These are phyloP conservation scores for Melanophora roralis DNA, from an alignment of 2,888 invertebrate species.

Conservation along the genomic window DNA sequence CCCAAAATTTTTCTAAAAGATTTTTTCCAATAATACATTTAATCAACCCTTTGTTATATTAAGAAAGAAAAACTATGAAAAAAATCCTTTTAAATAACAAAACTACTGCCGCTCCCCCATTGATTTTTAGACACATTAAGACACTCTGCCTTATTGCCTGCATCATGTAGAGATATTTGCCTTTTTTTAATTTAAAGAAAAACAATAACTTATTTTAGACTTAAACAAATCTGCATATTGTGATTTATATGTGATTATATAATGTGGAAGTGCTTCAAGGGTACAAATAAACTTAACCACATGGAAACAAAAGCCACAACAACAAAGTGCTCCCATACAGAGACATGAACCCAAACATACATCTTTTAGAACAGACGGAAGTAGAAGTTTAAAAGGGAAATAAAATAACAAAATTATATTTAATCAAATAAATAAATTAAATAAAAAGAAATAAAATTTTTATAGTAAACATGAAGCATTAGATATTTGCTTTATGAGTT, in stretches of 20 bases:
- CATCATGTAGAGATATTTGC: background rate
- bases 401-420: conserved; percentile 18
- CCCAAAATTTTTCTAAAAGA: too few species aligned
- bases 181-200: background rate
- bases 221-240: conserved; percentile 47
- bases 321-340: background rate
- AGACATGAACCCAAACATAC: background rate
- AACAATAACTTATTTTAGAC: conserved; percentile 42
- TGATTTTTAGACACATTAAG: too few species aligned
- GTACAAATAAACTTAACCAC: conserved; percentile 27
- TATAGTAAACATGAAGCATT: background rate
- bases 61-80: too few species aligned
- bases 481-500: background rate
- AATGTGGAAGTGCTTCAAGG: conserved; percentile 29
- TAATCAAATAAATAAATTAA: conserved; percentile 41
- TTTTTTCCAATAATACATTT: too few species aligned
- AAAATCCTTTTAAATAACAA: too few species aligned
- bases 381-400: background rate
- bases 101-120: too few species aligned
- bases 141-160: too few species aligned
- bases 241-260: conserved; percentile 43
- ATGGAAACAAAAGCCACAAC: background rate
- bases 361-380: background rate
- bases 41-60: too few species aligned
- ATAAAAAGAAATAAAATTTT: conserved; percentile 15